phyloP scores from a whole-genome alignment of 2,113 vertebrate species.

The Dromiciops gliroides region DNA sequence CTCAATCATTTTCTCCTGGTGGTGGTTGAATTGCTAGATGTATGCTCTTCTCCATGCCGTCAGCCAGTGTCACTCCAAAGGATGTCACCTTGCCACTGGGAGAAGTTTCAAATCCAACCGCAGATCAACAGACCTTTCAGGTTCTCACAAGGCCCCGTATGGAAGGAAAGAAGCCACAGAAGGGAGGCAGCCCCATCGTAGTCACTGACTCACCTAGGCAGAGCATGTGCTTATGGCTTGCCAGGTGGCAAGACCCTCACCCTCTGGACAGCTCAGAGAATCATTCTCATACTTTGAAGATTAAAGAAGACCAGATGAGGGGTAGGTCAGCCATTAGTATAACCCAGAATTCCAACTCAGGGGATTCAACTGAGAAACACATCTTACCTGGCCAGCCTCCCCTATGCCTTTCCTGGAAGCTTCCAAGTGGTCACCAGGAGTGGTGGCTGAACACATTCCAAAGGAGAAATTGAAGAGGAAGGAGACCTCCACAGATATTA shows the following conservation, averaged over 20 bases:
- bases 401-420: neutral
- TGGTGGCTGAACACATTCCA: neutral
- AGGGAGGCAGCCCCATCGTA: neutral
- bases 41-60: neutral
- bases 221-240: neutral
- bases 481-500: neutral
- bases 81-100: neutral
- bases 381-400: neutral
- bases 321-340: too few relatives aligned
- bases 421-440: neutral
- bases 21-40: neutral
- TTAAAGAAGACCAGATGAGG: neutral
- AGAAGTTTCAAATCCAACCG: neutral
- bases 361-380: too few relatives aligned
- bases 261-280: neutral
- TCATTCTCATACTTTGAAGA: neutral
- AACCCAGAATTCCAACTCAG: too few relatives aligned
- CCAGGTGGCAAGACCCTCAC: neutral
- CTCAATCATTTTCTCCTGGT: neutral
- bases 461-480: neutral
- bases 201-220: neutral
- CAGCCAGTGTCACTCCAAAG: neutral
- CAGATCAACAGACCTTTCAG: neutral
- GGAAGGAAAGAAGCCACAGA: neutral
- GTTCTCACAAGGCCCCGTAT: neutral